These are phyloP conservation scores for Leptobrachium leishanense DNA, from an alignment of 2,113 vertebrate species.

Conservation along the genomic window DNA sequence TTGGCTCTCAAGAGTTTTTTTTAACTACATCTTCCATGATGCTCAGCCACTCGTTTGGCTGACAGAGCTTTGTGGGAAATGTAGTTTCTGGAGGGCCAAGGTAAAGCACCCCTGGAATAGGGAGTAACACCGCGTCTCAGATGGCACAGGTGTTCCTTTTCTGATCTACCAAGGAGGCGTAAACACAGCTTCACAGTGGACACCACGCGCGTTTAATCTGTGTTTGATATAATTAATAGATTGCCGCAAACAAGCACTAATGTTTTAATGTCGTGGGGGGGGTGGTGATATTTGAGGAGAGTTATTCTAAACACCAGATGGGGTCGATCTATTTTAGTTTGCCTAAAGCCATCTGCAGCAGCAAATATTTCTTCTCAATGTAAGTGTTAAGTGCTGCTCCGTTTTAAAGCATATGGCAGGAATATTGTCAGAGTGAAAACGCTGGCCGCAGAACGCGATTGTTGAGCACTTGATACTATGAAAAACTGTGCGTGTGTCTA, in stretches of 20 bases:
- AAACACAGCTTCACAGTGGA: not conserved
- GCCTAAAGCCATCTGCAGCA: constrained; percentile 46
- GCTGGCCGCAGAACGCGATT: not conserved
- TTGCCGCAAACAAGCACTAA: constrained; percentile 7
- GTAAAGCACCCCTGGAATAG: no score
- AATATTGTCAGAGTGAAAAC: not conserved
- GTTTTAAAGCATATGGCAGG: constrained; percentile 37
- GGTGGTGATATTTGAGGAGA: not conserved
- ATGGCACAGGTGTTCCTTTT: no score
- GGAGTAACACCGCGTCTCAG: no score
- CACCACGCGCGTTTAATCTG: not conserved
- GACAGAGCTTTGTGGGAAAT: no score
- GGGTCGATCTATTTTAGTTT: constrained; percentile 35
- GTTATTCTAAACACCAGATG: constrained; percentile 30
- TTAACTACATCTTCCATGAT: no score
- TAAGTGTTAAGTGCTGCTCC: constrained; percentile 38
- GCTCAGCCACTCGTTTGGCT: no score
- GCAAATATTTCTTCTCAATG: constrained; percentile 42
- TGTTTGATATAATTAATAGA: not conserved
- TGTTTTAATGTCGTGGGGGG: not conserved
- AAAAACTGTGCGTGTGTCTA: no score
- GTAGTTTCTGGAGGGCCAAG: no score
- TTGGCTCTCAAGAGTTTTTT: no score
- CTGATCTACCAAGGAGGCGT: no score
- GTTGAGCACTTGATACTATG: no score